These are phyloP conservation scores for Tetanocera ferruginea DNA, from an alignment of 2,888 invertebrate species.

Conservation along the genomic window DNA sequence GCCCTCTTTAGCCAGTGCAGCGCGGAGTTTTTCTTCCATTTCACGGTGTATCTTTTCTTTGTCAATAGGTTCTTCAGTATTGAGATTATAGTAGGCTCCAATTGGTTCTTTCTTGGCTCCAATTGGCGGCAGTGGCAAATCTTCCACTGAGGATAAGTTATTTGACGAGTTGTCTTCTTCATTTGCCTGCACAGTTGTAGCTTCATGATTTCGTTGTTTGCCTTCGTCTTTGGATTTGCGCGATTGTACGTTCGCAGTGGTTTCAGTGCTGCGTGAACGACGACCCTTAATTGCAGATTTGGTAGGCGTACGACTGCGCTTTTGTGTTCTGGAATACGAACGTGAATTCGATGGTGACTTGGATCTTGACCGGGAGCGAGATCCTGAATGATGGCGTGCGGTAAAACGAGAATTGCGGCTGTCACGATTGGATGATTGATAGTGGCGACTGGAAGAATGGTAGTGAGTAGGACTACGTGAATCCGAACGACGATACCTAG, in stretches of 20 bases:
- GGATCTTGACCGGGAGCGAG: slow-evolving; percentile 43
- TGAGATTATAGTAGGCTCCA: slow-evolving; percentile 61
- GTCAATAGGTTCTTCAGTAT: slow-evolving; percentile 65
- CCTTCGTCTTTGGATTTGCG: slow-evolving; percentile 23
- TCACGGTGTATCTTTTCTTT: slow-evolving; percentile 69
- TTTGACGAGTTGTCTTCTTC: neutral
- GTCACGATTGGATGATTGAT: slow-evolving; percentile 26
- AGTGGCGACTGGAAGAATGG: slow-evolving; percentile 37
- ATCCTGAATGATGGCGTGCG: slow-evolving; percentile 38
- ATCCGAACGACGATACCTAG: slow-evolving; percentile 43
- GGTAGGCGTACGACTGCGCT: slow-evolving; percentile 24
- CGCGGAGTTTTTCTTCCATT: slow-evolving; percentile 68
- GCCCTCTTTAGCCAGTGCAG: slow-evolving; percentile 66
- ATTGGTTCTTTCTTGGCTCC: slow-evolving; percentile 49
- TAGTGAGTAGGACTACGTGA: slow-evolving; percentile 45
- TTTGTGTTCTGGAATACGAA: slow-evolving; percentile 38
- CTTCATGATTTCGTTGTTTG: slow-evolving; percentile 10
- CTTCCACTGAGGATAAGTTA: slow-evolving; percentile 36
- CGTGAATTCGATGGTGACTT: slow-evolving; percentile 43
- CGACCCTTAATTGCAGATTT: slow-evolving; percentile 7
- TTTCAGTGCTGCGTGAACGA: slow-evolving; percentile 4
- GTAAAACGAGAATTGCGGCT: slow-evolving; percentile 43
- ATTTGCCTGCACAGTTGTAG: slow-evolving; percentile 23
- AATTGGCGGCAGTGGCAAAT: slow-evolving; percentile 46
- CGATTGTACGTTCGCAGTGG: slow-evolving; percentile 4